phyloP scores from a whole-genome alignment of 2,888 invertebrate genomes.

The Leptopterna dolabrata region DNA sequence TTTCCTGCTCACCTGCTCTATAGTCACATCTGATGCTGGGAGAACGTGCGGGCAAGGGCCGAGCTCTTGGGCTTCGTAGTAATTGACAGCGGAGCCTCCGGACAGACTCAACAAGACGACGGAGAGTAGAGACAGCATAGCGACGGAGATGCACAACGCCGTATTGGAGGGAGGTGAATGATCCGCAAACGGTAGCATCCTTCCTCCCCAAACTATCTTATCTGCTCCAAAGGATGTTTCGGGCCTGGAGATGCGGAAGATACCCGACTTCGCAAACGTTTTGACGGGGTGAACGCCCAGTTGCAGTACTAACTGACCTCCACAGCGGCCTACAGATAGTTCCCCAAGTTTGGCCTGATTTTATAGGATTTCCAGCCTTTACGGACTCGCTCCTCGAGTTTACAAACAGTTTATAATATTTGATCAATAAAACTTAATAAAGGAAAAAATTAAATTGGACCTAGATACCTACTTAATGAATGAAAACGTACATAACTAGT shows the following conservation, averaged over 20 bases:
- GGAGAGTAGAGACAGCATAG: not conserved
- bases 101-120: not conserved
- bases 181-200: slow-evolving; percentile 19
- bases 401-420: too few species aligned
- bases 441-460: too few species aligned
- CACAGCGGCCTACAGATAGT: too few species aligned
- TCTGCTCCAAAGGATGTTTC: not conserved
- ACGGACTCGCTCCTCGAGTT: too few species aligned
- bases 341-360: too few species aligned
- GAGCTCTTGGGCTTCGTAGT: slow-evolving; percentile 53
- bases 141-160: not conserved
- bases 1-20: slow-evolving; percentile 60
- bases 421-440: too few species aligned
- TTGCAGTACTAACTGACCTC: not conserved
- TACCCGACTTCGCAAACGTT: not conserved
- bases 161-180: slow-evolving; percentile 14
- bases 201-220: slow-evolving; percentile 13
- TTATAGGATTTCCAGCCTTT: too few species aligned
- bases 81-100: not conserved
- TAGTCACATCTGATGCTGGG: slow-evolving; percentile 53
- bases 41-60: slow-evolving; percentile 60
- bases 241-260: not conserved
- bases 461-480: too few species aligned
- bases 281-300: not conserved
- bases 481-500: too few species aligned